Conservation (phyloP, 2,113 vertebrate genomes). For the Cheirogaleus medius region DNA sequence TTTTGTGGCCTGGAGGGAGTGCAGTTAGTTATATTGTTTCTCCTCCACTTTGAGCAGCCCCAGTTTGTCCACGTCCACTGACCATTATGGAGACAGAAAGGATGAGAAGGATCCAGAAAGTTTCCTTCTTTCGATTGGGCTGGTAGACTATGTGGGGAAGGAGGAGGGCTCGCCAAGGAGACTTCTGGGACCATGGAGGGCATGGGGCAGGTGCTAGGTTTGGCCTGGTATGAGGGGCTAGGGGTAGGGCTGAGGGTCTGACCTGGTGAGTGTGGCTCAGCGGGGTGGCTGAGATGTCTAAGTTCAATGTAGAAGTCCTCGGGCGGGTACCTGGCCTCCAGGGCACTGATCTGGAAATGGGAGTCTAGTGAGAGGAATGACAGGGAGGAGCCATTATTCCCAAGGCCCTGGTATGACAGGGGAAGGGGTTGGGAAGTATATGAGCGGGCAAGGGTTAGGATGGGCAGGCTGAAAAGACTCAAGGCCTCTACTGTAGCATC, state of each 20-base stretch:
- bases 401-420: slow-evolving; percentile 42
- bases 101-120: not conserved
- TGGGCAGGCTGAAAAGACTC: not conserved
- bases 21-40: not conserved
- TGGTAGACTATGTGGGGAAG: not conserved
- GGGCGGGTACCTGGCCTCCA: slow-evolving; percentile 80
- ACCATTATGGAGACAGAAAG: not conserved
- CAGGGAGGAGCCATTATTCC: slow-evolving; percentile 80
- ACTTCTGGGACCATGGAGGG: not conserved
- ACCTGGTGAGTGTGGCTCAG: slow-evolving; percentile 78
- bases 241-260: slow-evolving; percentile 60
- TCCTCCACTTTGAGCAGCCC: not conserved
- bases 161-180: not conserved
- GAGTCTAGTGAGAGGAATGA: slow-evolving; percentile 83
- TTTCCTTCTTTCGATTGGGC: not conserved
- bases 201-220: not conserved
- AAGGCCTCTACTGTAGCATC: not conserved
- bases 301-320: slow-evolving; percentile 83
- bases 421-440: not conserved
- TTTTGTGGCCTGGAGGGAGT: not conserved
- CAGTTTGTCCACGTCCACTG: not conserved
- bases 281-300: slow-evolving; percentile 75
- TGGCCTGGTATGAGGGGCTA: not conserved
- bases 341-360: slow-evolving; percentile 83
- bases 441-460: not conserved